These are phyloP conservation scores for Andrena bicolor DNA, from an alignment of 2,888 invertebrate genomes.

Conservation along the genomic window DNA sequence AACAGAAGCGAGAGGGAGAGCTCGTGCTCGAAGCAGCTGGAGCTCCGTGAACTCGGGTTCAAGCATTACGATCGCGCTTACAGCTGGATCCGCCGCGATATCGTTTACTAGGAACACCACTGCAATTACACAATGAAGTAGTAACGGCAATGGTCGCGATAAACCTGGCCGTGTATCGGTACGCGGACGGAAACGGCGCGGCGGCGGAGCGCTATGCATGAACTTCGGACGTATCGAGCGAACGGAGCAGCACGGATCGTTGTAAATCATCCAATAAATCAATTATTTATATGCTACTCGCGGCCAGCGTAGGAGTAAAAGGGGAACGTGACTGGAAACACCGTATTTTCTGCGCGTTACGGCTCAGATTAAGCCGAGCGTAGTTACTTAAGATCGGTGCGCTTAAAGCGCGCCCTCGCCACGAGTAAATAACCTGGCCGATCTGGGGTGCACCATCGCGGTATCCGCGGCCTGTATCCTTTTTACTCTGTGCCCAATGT, in stretches of 20 bases:
- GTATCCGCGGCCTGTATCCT: constrained; percentile 16
- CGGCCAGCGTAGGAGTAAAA: constrained; percentile 25
- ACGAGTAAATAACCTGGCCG: constrained; percentile 23
- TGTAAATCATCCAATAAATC: constrained; percentile 67
- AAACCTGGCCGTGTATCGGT: constrained; percentile 57
- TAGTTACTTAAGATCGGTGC: constrained; percentile 27
- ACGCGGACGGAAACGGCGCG: constrained; percentile 44
- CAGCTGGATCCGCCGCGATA: constrained; percentile 73
- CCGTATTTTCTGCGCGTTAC: constrained; percentile 34
- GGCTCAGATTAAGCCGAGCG: constrained; percentile 33
- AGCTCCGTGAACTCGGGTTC: constrained; percentile 78
- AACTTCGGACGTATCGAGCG: constrained; percentile 63
- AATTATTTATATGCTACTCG: constrained; percentile 63
- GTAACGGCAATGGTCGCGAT: constrained; percentile 74
- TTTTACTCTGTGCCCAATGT: not conserved
- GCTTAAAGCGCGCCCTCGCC: constrained; percentile 1
- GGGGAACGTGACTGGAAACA: constrained; percentile 49
- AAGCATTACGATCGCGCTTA: constrained; percentile 75
- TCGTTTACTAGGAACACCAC: constrained; percentile 74
- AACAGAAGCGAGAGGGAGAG: constrained; percentile 19
- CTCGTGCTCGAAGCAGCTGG: constrained; percentile 35
- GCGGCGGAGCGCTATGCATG: constrained; percentile 34
- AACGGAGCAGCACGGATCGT: constrained; percentile 33
- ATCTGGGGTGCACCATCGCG: constrained; percentile 8
- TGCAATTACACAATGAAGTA: constrained; percentile 76